A percentile compares a stretch with the other conserved stretches of the same genome.
These are phyloP conservation scores for Vanacampus margaritifer DNA, from an alignment of 2,113 vertebrate species.

Conservation along the genomic window DNA sequence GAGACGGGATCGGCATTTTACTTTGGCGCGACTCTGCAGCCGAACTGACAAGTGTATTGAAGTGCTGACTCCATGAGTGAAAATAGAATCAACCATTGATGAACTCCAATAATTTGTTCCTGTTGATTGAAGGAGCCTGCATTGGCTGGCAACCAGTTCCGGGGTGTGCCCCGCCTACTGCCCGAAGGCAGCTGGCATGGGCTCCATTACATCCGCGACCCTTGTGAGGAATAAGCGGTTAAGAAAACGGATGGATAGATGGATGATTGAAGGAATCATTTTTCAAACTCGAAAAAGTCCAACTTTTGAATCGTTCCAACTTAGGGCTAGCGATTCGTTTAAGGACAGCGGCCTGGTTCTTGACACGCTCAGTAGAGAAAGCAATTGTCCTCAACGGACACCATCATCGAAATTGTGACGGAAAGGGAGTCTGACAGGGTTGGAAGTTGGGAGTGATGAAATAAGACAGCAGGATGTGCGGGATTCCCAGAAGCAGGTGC, in stretches of 20 bases:
- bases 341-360: not conserved
- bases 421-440: not conserved
- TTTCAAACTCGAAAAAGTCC: not conserved
- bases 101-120: not conserved
- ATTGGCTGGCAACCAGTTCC: too few relatives aligned
- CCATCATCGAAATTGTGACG: not conserved
- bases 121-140: not conserved
- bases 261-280: not conserved
- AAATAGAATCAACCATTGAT: not conserved
- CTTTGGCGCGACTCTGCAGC: too few relatives aligned
- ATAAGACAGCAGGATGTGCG: not conserved
- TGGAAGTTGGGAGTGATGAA: slow-evolving; percentile 4
- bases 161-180: too few relatives aligned
- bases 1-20: too few relatives aligned
- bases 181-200: too few relatives aligned
- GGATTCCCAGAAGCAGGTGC: not conserved
- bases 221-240: too few relatives aligned
- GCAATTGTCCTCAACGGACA: not conserved
- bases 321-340: not conserved
- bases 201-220: too few relatives aligned
- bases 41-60: too few relatives aligned
- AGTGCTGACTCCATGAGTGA: not conserved
- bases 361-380: not conserved
- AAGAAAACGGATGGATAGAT: too few relatives aligned
- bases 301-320: not conserved